A percentile compares a stretch with the other conserved stretches of the same genome.
Conservation (phyloP, 1,140 invertebrate genomes). For the Arctopsyche grandis region DNA sequence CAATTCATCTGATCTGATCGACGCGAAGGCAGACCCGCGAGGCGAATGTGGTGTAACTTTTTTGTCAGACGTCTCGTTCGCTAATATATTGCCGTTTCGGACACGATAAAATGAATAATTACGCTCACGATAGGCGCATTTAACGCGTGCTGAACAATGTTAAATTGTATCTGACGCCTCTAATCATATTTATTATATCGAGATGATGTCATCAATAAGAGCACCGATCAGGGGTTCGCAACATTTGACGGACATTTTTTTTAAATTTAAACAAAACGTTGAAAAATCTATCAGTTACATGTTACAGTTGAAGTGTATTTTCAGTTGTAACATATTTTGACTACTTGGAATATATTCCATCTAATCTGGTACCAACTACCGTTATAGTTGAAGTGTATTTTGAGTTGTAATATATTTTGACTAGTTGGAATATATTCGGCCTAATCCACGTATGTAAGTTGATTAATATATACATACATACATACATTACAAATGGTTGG, state of each 20-base stretch:
- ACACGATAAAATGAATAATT: slow-evolving; percentile 31
- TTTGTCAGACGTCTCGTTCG: neutral
- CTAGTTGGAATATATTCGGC: too few species aligned
- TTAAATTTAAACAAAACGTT: too few species aligned
- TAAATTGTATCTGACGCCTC: slow-evolving; percentile 36
- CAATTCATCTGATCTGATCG: neutral
- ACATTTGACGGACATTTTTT: neutral
- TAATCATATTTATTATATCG: slow-evolving; percentile 41
- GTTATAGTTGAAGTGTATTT: too few species aligned
- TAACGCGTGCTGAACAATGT: slow-evolving; percentile 18
- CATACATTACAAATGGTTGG: too few species aligned
- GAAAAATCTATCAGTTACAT: too few species aligned
- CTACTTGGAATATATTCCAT: too few species aligned
- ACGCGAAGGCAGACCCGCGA: slow-evolving; percentile 15
- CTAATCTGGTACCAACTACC: too few species aligned
- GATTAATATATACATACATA: too few species aligned
- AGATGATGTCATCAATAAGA: slow-evolving; percentile 35
- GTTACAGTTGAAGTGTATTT: too few species aligned
- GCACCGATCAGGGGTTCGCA: neutral
- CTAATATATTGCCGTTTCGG: slow-evolving; percentile 13
- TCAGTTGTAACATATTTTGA: too few species aligned
- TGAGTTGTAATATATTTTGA: too few species aligned
- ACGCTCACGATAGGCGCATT: slow-evolving; percentile 21
- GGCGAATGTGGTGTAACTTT: neutral
- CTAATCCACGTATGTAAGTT: too few species aligned